These are phyloP conservation scores for Kryphioiulus occultus DNA, from an alignment of 2,888 invertebrate species.

Conservation along the genomic window DNA sequence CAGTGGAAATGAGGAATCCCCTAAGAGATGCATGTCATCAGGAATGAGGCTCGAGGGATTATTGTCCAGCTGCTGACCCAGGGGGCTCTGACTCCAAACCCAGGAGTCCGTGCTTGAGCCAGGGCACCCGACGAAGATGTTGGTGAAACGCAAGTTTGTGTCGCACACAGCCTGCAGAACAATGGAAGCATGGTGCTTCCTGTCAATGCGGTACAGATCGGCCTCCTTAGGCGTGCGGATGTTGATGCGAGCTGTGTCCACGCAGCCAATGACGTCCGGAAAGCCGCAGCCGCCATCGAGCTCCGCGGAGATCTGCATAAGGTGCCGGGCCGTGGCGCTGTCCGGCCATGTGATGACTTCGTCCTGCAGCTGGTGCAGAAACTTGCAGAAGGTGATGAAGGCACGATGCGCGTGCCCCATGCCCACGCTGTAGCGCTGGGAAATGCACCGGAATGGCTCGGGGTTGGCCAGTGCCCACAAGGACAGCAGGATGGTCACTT, in stretches of 20 bases:
- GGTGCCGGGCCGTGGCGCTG: not conserved
- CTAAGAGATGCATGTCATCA: slow-evolving; percentile 16
- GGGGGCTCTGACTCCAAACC: slow-evolving; percentile 12
- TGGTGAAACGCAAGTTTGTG: not conserved
- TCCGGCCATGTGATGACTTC: slow-evolving; percentile 4
- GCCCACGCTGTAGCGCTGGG: not conserved
- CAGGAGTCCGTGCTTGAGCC: not conserved
- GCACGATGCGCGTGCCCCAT: not conserved
- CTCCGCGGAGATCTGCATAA: not conserved
- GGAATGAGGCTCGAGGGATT: not conserved
- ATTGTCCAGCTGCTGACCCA: not conserved
- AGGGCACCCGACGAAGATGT: slow-evolving; percentile 1
- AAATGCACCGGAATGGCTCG: slow-evolving; percentile 13
- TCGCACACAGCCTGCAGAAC: slow-evolving; percentile 1
- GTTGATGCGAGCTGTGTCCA: slow-evolving; percentile 9
- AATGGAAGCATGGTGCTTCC: not conserved
- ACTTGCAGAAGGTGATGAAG: not conserved
- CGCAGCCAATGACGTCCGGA: slow-evolving; percentile 42
- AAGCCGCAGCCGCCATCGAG: not conserved
- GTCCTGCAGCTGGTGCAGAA: not conserved
- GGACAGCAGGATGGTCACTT: not conserved
- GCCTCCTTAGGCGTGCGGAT: not conserved
- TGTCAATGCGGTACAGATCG: not conserved
- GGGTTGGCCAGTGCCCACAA: slow-evolving; percentile 20
- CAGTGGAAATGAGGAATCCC: slow-evolving; percentile 39